Evolutionary conservation across 2,797 vertebrate species (phyloP).

Genomic region (Alectoris magna): DNA sequence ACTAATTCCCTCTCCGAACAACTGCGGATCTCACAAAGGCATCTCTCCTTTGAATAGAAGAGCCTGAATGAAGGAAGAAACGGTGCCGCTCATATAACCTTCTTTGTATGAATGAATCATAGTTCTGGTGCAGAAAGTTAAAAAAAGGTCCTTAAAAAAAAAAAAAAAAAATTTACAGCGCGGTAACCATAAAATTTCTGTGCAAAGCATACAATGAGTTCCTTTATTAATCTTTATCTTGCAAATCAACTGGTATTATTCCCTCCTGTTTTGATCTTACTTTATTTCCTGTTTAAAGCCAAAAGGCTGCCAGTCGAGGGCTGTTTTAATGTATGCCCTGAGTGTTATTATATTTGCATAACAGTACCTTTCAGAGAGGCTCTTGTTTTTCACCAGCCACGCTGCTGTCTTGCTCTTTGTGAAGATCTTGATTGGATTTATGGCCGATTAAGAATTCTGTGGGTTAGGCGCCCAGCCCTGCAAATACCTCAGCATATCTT

Average conservation of each 20-base stretch:
- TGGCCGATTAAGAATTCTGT: neutral
- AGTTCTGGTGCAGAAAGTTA: constrained; percentile 52
- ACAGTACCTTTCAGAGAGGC: constrained; percentile 19
- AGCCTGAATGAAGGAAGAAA: constrained; percentile 51
- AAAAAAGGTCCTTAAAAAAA: constrained; percentile 55
- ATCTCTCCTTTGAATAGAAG: constrained; percentile 7
- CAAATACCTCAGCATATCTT: neutral
- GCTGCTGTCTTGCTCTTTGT: neutral
- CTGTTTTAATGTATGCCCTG: neutral
- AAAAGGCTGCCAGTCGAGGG: neutral
- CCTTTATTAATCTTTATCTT: constrained; percentile 51
- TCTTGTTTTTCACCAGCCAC: constrained; percentile 10
- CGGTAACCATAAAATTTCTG: constrained; percentile 16
- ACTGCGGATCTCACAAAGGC: neutral
- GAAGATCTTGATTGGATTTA: constrained; percentile 34
- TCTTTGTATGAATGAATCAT: constrained; percentile 63
- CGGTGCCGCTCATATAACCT: constrained; percentile 16
- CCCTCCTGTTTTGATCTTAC: neutral
- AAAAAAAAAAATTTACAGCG: constrained; percentile 50
- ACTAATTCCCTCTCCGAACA: constrained; percentile 30
- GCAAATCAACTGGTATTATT: constrained; percentile 19
- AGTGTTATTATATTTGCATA: constrained; percentile 27
- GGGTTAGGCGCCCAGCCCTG: neutral
- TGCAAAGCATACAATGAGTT: constrained; percentile 29
- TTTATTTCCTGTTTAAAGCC: constrained; percentile 39